Percentiles rank a stretch among this genome's conserved stretches.
phyloP scores from a whole-genome alignment of 1,140 invertebrate species.

The Meloidogyne exigua region DNA sequence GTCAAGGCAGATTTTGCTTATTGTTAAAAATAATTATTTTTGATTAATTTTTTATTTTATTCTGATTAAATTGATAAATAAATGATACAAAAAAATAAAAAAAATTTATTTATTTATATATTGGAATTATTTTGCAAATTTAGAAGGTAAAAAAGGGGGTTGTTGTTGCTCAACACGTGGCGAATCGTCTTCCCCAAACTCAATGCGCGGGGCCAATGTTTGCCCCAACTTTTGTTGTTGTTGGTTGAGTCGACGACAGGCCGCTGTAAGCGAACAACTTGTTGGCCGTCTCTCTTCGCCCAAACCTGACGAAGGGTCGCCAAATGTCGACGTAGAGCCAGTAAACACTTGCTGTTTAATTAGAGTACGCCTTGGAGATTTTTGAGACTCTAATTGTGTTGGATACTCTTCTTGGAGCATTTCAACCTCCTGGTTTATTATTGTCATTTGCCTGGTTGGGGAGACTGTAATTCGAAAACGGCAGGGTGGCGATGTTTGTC shows the following conservation, averaged over 20 bases:
- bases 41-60: too few relatives aligned
- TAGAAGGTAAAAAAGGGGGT: neutral
- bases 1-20: too few relatives aligned
- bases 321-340: conserved; percentile 41
- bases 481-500: conserved; percentile 21
- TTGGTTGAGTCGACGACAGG: neutral
- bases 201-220: conserved; percentile 33
- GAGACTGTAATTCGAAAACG: conserved; percentile 50
- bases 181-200: conserved; percentile 46
- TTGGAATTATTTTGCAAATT: neutral
- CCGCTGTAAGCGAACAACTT: neutral
- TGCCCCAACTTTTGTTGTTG: neutral
- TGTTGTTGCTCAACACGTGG: conserved; percentile 38
- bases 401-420: neutral
- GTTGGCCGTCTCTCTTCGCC: neutral
- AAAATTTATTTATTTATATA: too few relatives aligned
- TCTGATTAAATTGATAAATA: too few relatives aligned
- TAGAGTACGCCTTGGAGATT: conserved; percentile 28
- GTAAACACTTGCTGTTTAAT: conserved; percentile 51
- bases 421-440: conserved; percentile 5
- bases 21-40: too few relatives aligned
- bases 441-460: conserved; percentile 36
- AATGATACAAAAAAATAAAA: too few relatives aligned
- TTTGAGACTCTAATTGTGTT: neutral
- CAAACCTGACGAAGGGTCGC: neutral